These are phyloP conservation scores for Capreolus pygargus DNA, from an alignment of 2,113 vertebrate species.

Conservation along the genomic window DNA sequence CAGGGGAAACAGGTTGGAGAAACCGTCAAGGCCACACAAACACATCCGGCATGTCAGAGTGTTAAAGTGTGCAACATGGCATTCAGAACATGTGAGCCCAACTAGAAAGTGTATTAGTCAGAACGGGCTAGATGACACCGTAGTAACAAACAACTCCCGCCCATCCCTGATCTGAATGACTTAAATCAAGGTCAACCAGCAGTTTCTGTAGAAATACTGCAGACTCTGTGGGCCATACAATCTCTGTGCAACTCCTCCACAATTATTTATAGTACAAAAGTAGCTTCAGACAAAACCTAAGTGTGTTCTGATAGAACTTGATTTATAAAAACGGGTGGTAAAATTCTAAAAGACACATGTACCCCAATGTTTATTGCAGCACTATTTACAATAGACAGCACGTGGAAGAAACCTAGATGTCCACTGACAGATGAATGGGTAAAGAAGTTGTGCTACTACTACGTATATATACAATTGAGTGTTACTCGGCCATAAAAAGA, in stretches of 20 bases:
- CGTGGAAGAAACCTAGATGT: background rate
- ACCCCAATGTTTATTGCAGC: background rate
- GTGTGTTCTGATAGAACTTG: background rate
- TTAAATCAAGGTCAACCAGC: too few species aligned
- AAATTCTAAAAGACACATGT: background rate
- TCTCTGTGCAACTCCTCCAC: background rate
- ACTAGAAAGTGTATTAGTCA: background rate
- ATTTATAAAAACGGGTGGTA: background rate
- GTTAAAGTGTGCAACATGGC: fast-evolving
- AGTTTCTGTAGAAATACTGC: background rate
- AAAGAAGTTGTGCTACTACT: background rate
- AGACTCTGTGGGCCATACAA: background rate
- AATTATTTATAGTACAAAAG: background rate
- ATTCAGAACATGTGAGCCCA: background rate
- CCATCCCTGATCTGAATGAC: fast-evolving
- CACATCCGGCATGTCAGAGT: fast-evolving
- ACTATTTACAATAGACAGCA: background rate
- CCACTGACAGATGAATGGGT: background rate
- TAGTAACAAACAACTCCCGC: background rate
- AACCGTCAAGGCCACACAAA: too few species aligned
- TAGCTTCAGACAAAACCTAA: background rate
- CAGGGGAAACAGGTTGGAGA: too few species aligned
- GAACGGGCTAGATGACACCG: fast-evolving
- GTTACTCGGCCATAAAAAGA: background rate
- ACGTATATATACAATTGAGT: background rate